A percentile compares a stretch with the other conserved stretches of the same genome.
Evolutionary conservation across 1,140 invertebrate species (phyloP).

Genomic region (Drosophila orena): DNA sequence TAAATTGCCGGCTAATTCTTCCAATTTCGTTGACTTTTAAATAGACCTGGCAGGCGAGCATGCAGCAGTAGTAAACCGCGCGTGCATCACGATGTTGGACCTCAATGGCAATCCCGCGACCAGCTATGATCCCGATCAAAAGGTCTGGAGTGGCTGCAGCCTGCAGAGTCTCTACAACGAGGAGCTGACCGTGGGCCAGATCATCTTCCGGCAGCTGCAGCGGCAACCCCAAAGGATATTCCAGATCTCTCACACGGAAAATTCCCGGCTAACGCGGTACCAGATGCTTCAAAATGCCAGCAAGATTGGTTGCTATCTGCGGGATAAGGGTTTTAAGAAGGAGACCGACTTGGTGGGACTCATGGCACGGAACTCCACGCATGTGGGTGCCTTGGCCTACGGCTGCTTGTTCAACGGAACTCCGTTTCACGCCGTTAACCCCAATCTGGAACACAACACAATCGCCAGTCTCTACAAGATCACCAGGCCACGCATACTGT

Average conservation of each 20-base stretch:
- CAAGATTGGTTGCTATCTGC: conserved; percentile 58
- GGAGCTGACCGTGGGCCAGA: conserved; percentile 65
- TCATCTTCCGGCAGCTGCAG: conserved; percentile 62
- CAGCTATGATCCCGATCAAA: conserved; percentile 39
- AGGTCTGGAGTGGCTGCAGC: conserved; percentile 55
- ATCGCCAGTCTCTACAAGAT: conserved; percentile 62
- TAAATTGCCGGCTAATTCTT: conserved; percentile 50
- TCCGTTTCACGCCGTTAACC: conserved; percentile 73
- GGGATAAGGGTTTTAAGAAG: conserved; percentile 29
- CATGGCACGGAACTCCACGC: conserved; percentile 62
- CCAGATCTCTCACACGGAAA: conserved; percentile 71
- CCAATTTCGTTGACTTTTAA: conserved; percentile 57
- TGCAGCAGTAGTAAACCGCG: conserved; percentile 53
- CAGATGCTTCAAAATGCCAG: conserved; percentile 62
- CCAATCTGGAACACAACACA: conserved; percentile 59
- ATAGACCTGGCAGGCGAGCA: conserved; percentile 25
- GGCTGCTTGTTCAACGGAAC: conserved; percentile 78
- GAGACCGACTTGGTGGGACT: conserved; percentile 73
- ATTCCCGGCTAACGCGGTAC: conserved; percentile 62
- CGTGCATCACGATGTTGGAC: conserved; percentile 48
- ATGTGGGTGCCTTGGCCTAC: conserved; percentile 67
- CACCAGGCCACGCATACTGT: conserved; percentile 73
- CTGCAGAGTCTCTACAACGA: conserved; percentile 61
- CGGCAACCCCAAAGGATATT: conserved; percentile 61
- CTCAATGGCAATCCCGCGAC: conserved; percentile 51